phyloP scores from a whole-genome alignment of 2,797 vertebrate species.

The Kryptopterus vitreolus region DNA sequence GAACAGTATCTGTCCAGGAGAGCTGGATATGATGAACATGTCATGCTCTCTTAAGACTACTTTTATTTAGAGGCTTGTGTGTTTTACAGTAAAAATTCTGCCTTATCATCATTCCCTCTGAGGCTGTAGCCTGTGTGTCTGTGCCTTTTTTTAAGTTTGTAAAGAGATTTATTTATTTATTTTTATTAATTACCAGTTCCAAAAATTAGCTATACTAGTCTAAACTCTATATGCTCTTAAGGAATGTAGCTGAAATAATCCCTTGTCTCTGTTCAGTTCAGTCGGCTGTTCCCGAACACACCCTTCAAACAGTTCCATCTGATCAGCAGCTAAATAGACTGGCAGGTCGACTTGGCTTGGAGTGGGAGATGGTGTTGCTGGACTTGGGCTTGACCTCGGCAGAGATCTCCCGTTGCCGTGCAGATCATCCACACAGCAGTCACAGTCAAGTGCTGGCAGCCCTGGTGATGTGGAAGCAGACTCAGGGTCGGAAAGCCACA shows the following conservation, averaged over 20 bases:
- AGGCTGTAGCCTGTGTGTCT: too few relatives aligned
- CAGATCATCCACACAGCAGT: conserved; percentile 75
- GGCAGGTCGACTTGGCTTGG: conserved; percentile 75
- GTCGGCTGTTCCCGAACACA: conserved; percentile 58
- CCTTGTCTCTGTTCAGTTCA: conserved; percentile 58
- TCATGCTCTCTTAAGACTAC: too few relatives aligned
- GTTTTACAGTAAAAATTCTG: too few relatives aligned
- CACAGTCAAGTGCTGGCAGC: conserved; percentile 83
- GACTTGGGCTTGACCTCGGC: conserved; percentile 80
- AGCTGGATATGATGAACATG: too few relatives aligned
- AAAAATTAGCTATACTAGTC: background rate
- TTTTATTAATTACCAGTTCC: background rate
- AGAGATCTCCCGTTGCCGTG: conserved; percentile 84
- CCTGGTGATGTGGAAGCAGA: conserved; percentile 83
- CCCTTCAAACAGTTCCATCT: conserved; percentile 77
- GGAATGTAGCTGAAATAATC: background rate
- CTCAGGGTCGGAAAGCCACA: conserved; percentile 78
- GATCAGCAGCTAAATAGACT: conserved; percentile 84
- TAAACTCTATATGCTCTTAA: background rate
- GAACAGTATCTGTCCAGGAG: too few relatives aligned
- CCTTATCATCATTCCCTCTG: too few relatives aligned
- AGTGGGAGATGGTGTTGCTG: conserved; percentile 84
- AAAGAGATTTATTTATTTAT: background rate
- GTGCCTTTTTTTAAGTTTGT: too few relatives aligned
- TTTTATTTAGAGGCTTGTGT: too few relatives aligned